phyloP scores from a whole-genome alignment of 2,113 vertebrate species.

The Peromyscus polionotus region DNA sequence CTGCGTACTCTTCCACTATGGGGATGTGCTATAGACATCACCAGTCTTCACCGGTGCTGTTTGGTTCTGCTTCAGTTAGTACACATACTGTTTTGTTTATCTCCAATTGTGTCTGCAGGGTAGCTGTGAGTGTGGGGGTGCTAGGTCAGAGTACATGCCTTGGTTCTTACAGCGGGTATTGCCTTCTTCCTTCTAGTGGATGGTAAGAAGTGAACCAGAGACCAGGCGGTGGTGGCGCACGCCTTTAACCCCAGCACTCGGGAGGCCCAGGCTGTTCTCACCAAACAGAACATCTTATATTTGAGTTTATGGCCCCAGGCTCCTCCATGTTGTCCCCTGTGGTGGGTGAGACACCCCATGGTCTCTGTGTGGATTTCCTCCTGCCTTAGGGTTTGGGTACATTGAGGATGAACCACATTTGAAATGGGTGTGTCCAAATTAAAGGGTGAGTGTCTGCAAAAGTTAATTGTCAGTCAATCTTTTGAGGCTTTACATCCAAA shows the following conservation, averaged over 20 bases:
- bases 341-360: not conserved
- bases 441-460: not conserved
- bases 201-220: not conserved
- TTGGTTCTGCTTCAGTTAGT: not conserved
- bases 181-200: not conserved
- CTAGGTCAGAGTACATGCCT: not conserved
- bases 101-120: not conserved
- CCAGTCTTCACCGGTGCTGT: not conserved
- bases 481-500: not conserved
- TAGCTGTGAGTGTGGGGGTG: not conserved
- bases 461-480: not conserved
- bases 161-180: not conserved
- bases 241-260: no score
- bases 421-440: not conserved
- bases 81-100: not conserved
- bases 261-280: not conserved
- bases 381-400: not conserved
- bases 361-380: not conserved
- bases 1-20: not conserved
- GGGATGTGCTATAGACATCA: not conserved
- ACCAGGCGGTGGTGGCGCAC: no score
- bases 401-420: not conserved
- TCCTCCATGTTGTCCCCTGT: not conserved
- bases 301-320: not conserved
- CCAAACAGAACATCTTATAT: not conserved